These are phyloP conservation scores for Plectropomus leopardus DNA, from an alignment of 2,113 vertebrate genomes.

Conservation along the genomic window DNA sequence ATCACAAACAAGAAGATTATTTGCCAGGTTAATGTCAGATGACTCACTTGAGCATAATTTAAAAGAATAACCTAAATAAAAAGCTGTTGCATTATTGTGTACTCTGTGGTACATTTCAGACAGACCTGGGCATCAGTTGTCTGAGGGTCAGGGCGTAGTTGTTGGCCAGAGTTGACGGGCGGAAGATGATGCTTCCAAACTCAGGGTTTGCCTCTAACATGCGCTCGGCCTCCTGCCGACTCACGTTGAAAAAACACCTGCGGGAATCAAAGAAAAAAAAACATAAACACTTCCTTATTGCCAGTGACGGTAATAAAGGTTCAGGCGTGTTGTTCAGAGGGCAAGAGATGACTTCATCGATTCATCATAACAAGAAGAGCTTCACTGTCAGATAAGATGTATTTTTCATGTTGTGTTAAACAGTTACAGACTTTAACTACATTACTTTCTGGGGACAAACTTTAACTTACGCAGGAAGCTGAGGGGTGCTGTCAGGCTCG, in stretches of 20 bases:
- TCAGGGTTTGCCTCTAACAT: slow-evolving; percentile 75
- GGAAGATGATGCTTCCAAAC: slow-evolving; percentile 77
- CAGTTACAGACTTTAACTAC: neutral
- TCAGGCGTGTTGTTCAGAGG: neutral
- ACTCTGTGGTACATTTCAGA: neutral
- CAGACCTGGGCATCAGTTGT: slow-evolving; percentile 61
- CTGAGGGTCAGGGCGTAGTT: slow-evolving; percentile 78
- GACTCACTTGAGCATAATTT: no score
- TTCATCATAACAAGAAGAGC: neutral
- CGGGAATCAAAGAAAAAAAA: neutral
- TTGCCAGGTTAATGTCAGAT: no score
- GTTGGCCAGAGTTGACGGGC: slow-evolving; percentile 68
- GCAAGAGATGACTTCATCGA: neutral
- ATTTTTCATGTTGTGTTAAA: no score
- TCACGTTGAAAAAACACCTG: slow-evolving; percentile 79
- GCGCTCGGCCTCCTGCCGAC: slow-evolving; percentile 72
- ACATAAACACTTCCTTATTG: neutral
- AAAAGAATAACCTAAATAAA: neutral
- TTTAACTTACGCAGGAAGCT: slow-evolving; percentile 55
- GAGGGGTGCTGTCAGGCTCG: neutral
- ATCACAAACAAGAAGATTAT: slow-evolving; percentile 59
- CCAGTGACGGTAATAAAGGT: neutral
- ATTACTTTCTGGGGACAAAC: neutral
- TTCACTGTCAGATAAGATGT: no score
- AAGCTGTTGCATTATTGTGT: neutral